Base-by-base conservation (phyloP, 2,113 vertebrate genomes). In the Hyla sarda region DNA sequence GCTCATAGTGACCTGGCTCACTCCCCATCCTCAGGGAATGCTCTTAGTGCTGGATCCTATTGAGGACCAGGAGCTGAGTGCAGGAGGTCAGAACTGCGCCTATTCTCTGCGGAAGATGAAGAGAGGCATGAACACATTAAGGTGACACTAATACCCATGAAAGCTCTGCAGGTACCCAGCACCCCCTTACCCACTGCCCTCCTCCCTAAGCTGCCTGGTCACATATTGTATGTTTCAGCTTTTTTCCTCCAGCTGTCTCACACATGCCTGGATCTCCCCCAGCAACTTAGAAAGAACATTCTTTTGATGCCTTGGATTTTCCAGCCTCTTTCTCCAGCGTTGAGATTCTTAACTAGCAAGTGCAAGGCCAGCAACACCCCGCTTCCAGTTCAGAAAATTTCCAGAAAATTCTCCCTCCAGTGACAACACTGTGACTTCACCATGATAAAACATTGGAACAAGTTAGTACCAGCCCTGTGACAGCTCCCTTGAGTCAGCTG, bases 181-280 rank as follows among this genome's bases (percentile, higher is more conserved):
- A 12, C 13, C 23, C 37, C 9, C 41, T 19, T 16, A n/a, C 65
- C 17, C 47, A 16, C 52, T 28, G 19, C 21, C 56, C 37, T 41
- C 8, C 56, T 45, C 25, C 23, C n/a, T 14, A 48, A 19, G 23
- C 54, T 30, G 8, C 62, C 47, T 71, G 32, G 23, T 82, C 62
- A 19, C 17, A 32, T 25, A 45, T 73, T 73, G 72, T 34, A 37
- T 37, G 34, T 37, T 56, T 14, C 75, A 12, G 8, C 74, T 34
- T 37, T 34, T 37, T 37, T 56, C 50, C 62, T 72, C 60, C 84
- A 86, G 75, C 84, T 86, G 84, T 54, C 76, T 54, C 84, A 45
- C 84, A 86, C 84, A 86, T 86, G 84, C 84, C 84, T 86, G 84
- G 84, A 77, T 67, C 76, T 80, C 76, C 84, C 76, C 84, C 84